A percentile compares a stretch with the other conserved stretches of the same genome.
Evolutionary conservation across 2,888 invertebrate species (phyloP).

Genomic region (Spodoptera picta): DNA sequence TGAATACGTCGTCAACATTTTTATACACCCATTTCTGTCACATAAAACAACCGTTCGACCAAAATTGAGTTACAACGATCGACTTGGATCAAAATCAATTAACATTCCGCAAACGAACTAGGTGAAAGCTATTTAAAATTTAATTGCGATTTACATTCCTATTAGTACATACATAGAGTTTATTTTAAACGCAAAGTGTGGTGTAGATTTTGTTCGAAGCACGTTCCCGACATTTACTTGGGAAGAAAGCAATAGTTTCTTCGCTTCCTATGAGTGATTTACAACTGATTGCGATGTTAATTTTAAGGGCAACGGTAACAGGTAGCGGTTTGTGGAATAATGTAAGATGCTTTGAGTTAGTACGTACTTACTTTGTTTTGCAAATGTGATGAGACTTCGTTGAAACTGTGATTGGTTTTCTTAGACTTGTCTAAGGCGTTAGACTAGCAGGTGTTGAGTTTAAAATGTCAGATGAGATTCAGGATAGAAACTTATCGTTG

Average conservation of each 20-base stretch:
- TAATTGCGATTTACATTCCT: slow-evolving; percentile 34
- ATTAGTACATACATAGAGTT: slow-evolving; percentile 21
- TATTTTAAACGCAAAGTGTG: slow-evolving; percentile 49
- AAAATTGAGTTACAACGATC: slow-evolving; percentile 30
- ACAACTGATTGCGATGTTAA: slow-evolving; percentile 54
- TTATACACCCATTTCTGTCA: slow-evolving; percentile 15
- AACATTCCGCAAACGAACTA: slow-evolving; percentile 35
- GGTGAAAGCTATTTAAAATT: slow-evolving; percentile 46
- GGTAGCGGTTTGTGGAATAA: slow-evolving; percentile 40
- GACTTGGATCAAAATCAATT: slow-evolving; percentile 36
- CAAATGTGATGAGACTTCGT: slow-evolving; percentile 27
- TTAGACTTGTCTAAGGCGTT: background rate
- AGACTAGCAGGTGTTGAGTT: too few species aligned
- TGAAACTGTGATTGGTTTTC: slow-evolving; percentile 22
- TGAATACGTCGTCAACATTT: too few species aligned
- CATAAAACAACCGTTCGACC: slow-evolving; percentile 10
- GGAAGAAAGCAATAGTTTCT: slow-evolving; percentile 58
- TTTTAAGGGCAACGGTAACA: slow-evolving; percentile 42
- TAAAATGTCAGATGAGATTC: too few species aligned
- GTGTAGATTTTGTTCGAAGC: slow-evolving; percentile 52
- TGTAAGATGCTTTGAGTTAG: slow-evolving; percentile 15
- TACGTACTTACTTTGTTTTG: slow-evolving; percentile 23
- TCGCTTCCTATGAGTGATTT: slow-evolving; percentile 59
- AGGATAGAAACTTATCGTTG: too few species aligned
- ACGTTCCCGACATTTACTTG: slow-evolving; percentile 63